Evolutionary conservation across 2,888 invertebrate genomes (phyloP).

Genomic region (Noctuana brunneofusca): DNA sequence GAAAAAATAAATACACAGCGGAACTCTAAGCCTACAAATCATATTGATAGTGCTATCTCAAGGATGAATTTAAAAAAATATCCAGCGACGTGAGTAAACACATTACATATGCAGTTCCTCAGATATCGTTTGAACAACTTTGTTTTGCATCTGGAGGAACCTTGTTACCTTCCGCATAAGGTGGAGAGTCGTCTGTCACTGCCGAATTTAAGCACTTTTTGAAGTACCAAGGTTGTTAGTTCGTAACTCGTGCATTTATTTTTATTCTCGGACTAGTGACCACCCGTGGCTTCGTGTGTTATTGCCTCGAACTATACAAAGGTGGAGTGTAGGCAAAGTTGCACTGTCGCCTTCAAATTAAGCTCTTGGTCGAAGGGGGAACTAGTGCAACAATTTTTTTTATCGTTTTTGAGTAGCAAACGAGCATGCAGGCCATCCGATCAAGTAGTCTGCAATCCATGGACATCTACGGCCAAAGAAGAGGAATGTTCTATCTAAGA

Average conservation of each 20-base stretch:
- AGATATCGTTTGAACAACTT: slow-evolving; percentile 21
- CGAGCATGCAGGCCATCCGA: too few species aligned
- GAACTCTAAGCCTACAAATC: slow-evolving; percentile 14
- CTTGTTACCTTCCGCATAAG: background rate
- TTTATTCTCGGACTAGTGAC: slow-evolving; percentile 10
- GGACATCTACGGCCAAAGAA: too few species aligned
- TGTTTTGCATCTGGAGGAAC: background rate
- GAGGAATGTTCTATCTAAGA: too few species aligned
- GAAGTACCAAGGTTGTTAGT: slow-evolving; percentile 17
- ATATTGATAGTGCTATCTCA: slow-evolving; percentile 56
- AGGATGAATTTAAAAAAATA: slow-evolving; percentile 58
- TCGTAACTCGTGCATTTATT: slow-evolving; percentile 21
- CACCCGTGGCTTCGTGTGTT: slow-evolving; percentile 10
- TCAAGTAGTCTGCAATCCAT: too few species aligned
- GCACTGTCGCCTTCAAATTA: too few species aligned
- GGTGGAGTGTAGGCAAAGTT: too few species aligned
- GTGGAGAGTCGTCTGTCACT: slow-evolving; percentile 11
- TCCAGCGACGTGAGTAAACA: slow-evolving; percentile 51
- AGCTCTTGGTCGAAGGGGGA: too few species aligned
- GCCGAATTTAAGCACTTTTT: background rate
- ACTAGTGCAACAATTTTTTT: too few species aligned
- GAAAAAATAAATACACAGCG: slow-evolving; percentile 11
- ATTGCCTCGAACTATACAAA: too few species aligned
- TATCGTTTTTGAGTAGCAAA: too few species aligned
- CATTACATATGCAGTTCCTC: slow-evolving; percentile 44